Evolutionary conservation across 2,113 vertebrate species (phyloP).

Genomic region (Rhinichthys klamathensis): DNA sequence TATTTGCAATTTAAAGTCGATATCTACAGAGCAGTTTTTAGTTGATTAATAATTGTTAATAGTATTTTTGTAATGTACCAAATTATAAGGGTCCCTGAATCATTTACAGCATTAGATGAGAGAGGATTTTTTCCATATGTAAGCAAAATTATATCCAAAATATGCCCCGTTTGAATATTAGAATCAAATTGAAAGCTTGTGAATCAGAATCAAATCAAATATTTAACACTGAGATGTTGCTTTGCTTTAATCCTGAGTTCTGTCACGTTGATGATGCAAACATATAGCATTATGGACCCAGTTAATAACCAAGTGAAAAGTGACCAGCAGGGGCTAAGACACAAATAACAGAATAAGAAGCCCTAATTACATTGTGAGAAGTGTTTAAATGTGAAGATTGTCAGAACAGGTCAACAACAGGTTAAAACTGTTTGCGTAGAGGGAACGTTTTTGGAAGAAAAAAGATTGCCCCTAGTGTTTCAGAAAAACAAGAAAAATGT

Average conservation of each 20-base stretch:
- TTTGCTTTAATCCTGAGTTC: background rate
- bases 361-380: background rate
- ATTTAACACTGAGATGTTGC: background rate
- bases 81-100: background rate
- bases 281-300: background rate
- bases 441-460: background rate
- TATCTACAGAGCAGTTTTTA: background rate
- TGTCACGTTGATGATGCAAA: background rate
- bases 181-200: background rate
- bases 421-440: background rate
- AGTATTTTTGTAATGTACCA: background rate
- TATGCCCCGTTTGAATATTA: background rate
- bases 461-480: background rate
- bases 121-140: background rate
- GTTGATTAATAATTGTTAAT: background rate
- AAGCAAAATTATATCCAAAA: background rate
- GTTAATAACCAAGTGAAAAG: background rate
- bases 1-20: background rate
- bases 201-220: background rate
- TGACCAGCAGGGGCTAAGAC: background rate
- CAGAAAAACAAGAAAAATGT: conserved; percentile 9
- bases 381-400: background rate
- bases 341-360: conserved; percentile 3
- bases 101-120: background rate
- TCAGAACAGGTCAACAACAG: conserved; percentile 15